Percentiles rank a stretch among this genome's conserved stretches.
phyloP scores from a whole-genome alignment of 2,113 vertebrate species.

The Oryzias javanicus region DNA sequence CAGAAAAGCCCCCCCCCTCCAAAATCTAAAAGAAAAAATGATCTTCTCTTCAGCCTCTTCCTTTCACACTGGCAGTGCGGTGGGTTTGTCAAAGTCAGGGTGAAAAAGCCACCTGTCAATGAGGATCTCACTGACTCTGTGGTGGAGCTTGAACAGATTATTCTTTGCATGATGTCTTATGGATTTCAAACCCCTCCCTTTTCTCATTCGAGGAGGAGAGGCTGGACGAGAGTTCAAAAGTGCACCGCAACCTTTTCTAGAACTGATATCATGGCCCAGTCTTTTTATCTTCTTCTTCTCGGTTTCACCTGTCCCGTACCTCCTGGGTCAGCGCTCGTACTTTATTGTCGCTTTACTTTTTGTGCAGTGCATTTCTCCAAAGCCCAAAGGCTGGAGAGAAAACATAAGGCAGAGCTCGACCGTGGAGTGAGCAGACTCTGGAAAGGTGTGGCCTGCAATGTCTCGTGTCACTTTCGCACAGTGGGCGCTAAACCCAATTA shows the following conservation, averaged over 20 bases:
- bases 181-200: conserved; percentile 35
- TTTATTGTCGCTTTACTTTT: conserved; percentile 13
- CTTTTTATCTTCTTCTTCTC: neutral
- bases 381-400: conserved; percentile 20
- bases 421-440: conserved; percentile 34
- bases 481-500: conserved; percentile 71
- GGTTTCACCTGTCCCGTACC: neutral
- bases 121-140: conserved; percentile 45
- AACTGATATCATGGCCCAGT: conserved; percentile 15
- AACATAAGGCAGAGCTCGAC: conserved; percentile 62
- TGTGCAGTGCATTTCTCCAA: conserved; percentile 33
- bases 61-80: conserved; percentile 26
- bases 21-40: conserved; percentile 43
- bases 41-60: conserved; percentile 26
- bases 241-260: conserved; percentile 61
- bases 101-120: conserved; percentile 49
- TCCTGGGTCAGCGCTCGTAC: conserved; percentile 9
- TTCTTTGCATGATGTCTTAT: conserved; percentile 46
- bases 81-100: conserved; percentile 35
- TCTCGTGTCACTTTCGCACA: conserved; percentile 61
- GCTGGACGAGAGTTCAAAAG: conserved; percentile 70
- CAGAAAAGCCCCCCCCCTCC: conserved; percentile 46
- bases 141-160: conserved; percentile 20
- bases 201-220: conserved; percentile 3
- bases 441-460: conserved; percentile 42